Base-by-base conservation (phyloP, 1,140 invertebrate genomes). In the Dermatophagoides farinae region DNA sequence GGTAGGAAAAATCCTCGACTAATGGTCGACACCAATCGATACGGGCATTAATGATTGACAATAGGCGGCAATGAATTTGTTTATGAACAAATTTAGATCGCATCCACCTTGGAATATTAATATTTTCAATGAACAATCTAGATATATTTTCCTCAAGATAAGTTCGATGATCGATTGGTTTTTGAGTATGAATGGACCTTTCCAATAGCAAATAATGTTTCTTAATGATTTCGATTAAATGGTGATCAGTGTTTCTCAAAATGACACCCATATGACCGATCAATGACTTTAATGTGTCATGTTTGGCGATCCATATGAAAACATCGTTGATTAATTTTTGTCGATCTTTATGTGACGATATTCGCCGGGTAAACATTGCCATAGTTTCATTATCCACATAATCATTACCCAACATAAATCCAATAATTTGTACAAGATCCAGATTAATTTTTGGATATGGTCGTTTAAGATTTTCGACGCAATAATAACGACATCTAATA, bases 1-100 rank as follows among this genome's bases (percentile, higher is more conserved):
- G 25, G 39, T 25, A 41, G 14, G 53, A 38, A 55, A 55, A 55
- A 25, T 55, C 53, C 23, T 55, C 53, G n/a, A 55, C 53, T 31
- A 55, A 44, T 20, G 53, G 53, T 18, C 53, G 12, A 12, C 14
- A 38, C 53, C 53, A 55, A n/a, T 55, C 53, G 23, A 55, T 38
- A 25, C 25, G 53, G 6, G n/a, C 38, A 20, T 55, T 12, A 20
- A 14, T 4, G 23, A 55, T 39, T 2, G 14, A 20, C 14, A 55
- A 25, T 4, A 55, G 12, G 5, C 53, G 53, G 1, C 1, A 25
- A 23, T 16, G 2, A 40, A 55, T 55, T 38, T 44, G 12, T n/a
- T 18, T 38, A 20, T 23, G 10, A 6, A 38, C 31, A 20, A 55
- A 44, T 4, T 23, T 39, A 6, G 14, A 11, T n/a, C 12, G 23